A percentile compares a stretch with the other conserved stretches of the same genome.
These are phyloP conservation scores for Choreutis nemorana DNA, from an alignment of 2,888 invertebrate species.

Conservation along the genomic window DNA sequence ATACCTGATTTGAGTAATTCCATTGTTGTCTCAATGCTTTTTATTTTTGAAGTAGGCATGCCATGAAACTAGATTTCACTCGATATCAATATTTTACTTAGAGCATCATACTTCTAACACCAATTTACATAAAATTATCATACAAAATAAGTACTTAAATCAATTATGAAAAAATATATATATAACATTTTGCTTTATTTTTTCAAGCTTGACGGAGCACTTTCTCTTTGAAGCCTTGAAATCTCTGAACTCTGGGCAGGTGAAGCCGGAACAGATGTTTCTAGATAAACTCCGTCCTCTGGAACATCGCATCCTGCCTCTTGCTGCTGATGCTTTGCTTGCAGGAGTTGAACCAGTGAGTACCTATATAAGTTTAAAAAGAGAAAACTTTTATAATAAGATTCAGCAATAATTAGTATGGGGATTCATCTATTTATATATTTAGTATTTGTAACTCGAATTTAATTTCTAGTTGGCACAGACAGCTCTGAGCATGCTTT, in stretches of 20 bases:
- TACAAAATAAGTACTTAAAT: no score
- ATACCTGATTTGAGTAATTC: no score
- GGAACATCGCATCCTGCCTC: constrained; percentile 33
- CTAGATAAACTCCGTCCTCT: constrained; percentile 40
- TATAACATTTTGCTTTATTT: neutral
- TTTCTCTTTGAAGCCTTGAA: constrained; percentile 34
- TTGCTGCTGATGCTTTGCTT: constrained; percentile 41
- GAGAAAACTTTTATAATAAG: neutral
- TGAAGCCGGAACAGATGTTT: constrained; percentile 35
- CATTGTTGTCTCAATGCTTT: no score
- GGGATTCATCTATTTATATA: neutral
- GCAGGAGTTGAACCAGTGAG: constrained; percentile 53
- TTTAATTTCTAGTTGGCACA: constrained; percentile 37
- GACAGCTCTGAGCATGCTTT: constrained; percentile 45
- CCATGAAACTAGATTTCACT: no score
- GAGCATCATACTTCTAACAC: no score
- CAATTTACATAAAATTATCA: no score
- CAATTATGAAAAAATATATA: no score
- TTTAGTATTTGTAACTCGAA: neutral
- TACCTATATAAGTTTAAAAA: constrained; percentile 3
- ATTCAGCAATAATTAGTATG: neutral
- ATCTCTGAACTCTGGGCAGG: constrained; percentile 20
- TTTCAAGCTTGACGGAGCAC: constrained; percentile 42
- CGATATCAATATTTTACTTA: no score
- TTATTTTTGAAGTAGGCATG: no score